These are phyloP conservation scores for Tragelaphus strepsiceros DNA, from an alignment of 2,113 vertebrate species.

Conservation along the genomic window DNA sequence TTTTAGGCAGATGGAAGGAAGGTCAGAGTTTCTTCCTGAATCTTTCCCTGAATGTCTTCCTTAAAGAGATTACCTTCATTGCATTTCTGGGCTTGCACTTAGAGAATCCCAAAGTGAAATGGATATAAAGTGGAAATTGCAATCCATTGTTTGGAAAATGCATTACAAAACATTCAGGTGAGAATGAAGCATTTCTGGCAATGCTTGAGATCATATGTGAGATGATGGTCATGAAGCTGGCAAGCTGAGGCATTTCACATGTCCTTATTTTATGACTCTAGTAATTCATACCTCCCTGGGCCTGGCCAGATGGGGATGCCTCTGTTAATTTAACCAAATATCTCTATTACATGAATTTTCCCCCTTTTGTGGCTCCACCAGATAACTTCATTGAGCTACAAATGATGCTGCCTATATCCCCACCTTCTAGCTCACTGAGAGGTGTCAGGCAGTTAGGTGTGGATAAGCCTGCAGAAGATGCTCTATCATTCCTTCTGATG, in stretches of 20 bases:
- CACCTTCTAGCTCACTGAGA: not conserved
- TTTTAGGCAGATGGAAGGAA: not conserved
- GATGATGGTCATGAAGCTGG: not conserved
- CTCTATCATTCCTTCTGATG: conserved; percentile 54
- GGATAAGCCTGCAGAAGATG: not conserved
- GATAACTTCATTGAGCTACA: not conserved
- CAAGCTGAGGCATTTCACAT: not conserved
- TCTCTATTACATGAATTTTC: conserved; percentile 39
- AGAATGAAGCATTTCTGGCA: not conserved
- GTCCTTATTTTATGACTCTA: not conserved
- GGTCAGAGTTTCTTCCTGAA: not conserved
- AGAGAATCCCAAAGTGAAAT: not conserved
- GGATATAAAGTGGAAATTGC: not conserved
- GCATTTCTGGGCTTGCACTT: not conserved
- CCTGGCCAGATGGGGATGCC: conserved; percentile 47
- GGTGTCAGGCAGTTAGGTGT: not conserved
- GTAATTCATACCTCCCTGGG: not conserved
- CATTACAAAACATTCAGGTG: not conserved
- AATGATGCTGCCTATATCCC: not conserved
- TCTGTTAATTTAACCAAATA: conserved; percentile 49
- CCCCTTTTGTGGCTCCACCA: not conserved
- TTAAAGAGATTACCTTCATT: not conserved
- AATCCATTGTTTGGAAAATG: not conserved
- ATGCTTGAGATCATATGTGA: not conserved
- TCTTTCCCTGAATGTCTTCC: not conserved